Evolutionary conservation across 2,888 invertebrate genomes (phyloP).

Genomic region (Mellilla xanthometata): DNA sequence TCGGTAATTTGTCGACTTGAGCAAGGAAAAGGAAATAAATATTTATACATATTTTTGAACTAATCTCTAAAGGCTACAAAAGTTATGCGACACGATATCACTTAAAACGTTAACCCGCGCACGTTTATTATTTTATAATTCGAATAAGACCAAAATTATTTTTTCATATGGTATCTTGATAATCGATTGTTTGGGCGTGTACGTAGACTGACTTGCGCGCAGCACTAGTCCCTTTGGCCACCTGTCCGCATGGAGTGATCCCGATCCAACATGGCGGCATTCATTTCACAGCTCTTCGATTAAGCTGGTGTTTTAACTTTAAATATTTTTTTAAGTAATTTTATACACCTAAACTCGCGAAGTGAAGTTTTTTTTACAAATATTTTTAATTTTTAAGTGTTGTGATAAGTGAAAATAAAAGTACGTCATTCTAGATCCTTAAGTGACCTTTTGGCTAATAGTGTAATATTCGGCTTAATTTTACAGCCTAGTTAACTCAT

Average conservation of each 20-base stretch:
- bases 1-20: too few species aligned
- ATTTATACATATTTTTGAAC: too few species aligned
- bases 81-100: too few species aligned
- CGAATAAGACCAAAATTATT: too few species aligned
- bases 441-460: conserved; percentile 74
- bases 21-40: too few species aligned
- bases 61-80: too few species aligned
- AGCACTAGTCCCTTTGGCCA: conserved; percentile 57
- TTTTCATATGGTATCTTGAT: conserved; percentile 1
- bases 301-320: conserved; percentile 65
- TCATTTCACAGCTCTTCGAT: conserved; percentile 69
- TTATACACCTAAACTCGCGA: conserved; percentile 39
- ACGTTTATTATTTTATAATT: too few species aligned
- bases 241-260: conserved; percentile 62
- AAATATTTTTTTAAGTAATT: conserved; percentile 52
- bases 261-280: conserved; percentile 79
- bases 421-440: conserved; percentile 72
- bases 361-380: conserved; percentile 33
- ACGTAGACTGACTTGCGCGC: conserved; percentile 60
- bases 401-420: conserved; percentile 64
- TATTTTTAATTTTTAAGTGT: conserved; percentile 60
- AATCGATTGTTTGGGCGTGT: conserved; percentile 57
- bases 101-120: too few species aligned
- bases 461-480: conserved; percentile 55
- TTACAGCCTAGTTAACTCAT: too few species aligned